Conservation (phyloP, 92 coral and sea anemone species). For the Montipora capitata region DNA sequence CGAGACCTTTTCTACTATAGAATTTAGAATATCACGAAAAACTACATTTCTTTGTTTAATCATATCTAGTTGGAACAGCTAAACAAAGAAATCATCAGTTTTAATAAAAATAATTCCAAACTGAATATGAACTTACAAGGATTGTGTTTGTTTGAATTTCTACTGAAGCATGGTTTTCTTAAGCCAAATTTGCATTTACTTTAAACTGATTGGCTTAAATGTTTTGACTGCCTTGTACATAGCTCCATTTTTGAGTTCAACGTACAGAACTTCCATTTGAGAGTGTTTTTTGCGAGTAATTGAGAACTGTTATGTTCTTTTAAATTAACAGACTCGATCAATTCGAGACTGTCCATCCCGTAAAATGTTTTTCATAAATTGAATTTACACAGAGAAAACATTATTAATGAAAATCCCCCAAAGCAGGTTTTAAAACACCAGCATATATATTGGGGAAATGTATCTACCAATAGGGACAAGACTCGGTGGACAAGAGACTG, state of each 20-base stretch:
- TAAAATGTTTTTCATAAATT: slow-evolving; percentile 29
- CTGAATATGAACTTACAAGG: not conserved
- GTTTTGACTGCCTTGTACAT: not conserved
- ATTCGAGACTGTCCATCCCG: slow-evolving; percentile 15
- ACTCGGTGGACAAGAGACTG: slow-evolving; percentile 12
- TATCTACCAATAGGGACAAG: slow-evolving; percentile 39
- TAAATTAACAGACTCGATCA: not conserved
- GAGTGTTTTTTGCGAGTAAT: not conserved
- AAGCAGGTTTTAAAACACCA: slow-evolving; percentile 42
- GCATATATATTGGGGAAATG: slow-evolving; percentile 29
- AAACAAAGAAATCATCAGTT: not conserved
- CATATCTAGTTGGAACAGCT: not conserved
- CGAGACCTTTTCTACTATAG: too few species aligned
- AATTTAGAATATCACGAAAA: not conserved
- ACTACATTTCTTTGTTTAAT: not conserved
- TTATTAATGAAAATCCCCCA: slow-evolving; percentile 34
- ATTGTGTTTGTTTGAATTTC: not conserved
- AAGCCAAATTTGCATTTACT: not conserved
- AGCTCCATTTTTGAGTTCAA: not conserved
- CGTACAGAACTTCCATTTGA: not conserved
- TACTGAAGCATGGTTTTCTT: not conserved
- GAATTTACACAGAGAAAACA: slow-evolving; percentile 51
- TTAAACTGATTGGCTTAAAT: not conserved
- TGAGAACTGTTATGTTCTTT: not conserved
- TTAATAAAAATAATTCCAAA: not conserved